phyloP scores from a whole-genome alignment of 2,113 vertebrate genomes.

The Pardalotus punctatus region DNA sequence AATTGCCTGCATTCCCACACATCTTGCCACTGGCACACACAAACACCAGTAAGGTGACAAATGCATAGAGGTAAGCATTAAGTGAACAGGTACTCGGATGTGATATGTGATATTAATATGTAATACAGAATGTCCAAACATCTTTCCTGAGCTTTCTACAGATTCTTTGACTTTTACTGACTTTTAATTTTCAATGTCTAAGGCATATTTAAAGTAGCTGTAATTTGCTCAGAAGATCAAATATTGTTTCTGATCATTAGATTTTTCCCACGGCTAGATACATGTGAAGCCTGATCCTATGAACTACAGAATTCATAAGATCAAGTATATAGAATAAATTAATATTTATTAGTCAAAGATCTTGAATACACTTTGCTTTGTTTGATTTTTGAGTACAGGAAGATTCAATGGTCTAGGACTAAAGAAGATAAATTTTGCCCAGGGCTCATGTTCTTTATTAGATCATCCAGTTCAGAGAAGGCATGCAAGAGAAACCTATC shows the following conservation, averaged over 20 bases:
- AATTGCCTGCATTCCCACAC: not conserved
- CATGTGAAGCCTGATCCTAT: not conserved
- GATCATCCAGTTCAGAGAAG: not conserved
- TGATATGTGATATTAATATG: accelerated
- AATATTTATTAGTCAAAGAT: not conserved
- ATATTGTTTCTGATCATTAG: not conserved
- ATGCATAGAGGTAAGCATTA: not conserved
- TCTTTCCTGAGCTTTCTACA: not conserved
- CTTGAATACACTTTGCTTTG: not conserved
- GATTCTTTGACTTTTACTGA: not conserved
- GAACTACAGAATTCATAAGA: not conserved
- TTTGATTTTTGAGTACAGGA: not conserved
- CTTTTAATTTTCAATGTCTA: not conserved
- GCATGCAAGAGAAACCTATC: not conserved
- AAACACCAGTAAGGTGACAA: not conserved
- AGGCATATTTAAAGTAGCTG: not conserved
- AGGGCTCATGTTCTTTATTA: not conserved
- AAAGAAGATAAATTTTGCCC: not conserved
- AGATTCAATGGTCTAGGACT: not conserved
- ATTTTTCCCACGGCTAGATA: not conserved
- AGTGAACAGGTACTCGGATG: too few species aligned
- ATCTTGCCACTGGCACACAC: not conserved
- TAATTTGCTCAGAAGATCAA: not conserved
- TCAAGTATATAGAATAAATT: not conserved
- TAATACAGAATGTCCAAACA: not conserved